Percentiles rank a stretch among this genome's conserved stretches.
Evolutionary conservation across 2,888 invertebrate species (phyloP).

Genomic region (Pilophorus perplexus): DNA sequence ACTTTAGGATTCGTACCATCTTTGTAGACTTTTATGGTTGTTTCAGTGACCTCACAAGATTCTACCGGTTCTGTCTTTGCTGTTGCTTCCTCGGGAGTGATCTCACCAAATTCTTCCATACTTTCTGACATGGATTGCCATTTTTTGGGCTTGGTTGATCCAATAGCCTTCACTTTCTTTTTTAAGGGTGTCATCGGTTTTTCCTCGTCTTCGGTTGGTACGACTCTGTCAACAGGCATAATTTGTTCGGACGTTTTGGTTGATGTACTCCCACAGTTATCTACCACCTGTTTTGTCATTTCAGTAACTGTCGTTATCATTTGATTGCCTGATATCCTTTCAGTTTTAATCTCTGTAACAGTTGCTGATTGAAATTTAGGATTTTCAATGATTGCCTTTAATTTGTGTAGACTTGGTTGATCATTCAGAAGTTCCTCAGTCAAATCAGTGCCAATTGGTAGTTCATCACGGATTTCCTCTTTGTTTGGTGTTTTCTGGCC

Average conservation of each 20-base stretch:
- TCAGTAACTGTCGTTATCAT: constrained; percentile 16
- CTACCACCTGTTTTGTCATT: constrained; percentile 7
- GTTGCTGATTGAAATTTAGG: constrained; percentile 12
- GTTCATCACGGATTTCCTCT: constrained; percentile 42
- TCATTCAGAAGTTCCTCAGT: not conserved
- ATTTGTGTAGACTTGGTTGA: constrained; percentile 16
- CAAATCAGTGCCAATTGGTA: not conserved
- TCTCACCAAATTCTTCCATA: too few species aligned
- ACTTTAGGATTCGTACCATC: constrained; percentile 31
- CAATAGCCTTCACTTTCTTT: constrained; percentile 51
- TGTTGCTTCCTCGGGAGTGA: not conserved
- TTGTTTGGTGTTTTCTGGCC: too few species aligned
- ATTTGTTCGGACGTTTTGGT: too few species aligned
- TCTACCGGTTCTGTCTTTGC: not conserved
- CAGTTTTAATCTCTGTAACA: constrained; percentile 32
- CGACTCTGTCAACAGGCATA: constrained; percentile 32
- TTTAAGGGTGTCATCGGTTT: constrained; percentile 56
- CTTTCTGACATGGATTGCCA: constrained; percentile 47
- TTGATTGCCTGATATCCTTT: constrained; percentile 3
- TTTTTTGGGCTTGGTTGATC: too few species aligned
- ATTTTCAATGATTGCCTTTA: constrained; percentile 11
- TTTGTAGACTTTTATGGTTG: not conserved
- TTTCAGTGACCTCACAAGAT: not conserved
- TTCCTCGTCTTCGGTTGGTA: constrained; percentile 48
- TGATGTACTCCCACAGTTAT: too few species aligned